A percentile compares a stretch with the other conserved stretches of the same genome.
Conservation (phyloP, 2,113 vertebrate species). For the Vimba vimba region DNA sequence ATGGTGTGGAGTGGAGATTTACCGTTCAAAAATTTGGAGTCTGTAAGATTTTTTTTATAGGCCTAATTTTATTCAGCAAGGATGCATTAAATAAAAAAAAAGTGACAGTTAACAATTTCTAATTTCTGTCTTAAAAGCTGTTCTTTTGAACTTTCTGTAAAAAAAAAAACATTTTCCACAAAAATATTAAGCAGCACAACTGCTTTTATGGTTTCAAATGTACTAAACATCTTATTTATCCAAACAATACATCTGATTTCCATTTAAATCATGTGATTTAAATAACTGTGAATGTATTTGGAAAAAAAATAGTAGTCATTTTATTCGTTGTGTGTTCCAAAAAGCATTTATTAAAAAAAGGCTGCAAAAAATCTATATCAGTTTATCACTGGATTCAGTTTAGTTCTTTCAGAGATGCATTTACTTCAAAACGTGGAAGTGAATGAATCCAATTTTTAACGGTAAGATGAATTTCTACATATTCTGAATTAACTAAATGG, state of each 20-base stretch:
- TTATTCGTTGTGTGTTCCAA: not conserved
- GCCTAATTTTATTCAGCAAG: not conserved
- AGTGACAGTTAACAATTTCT: not conserved
- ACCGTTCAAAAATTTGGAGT: not conserved
- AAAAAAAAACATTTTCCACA: too few species aligned
- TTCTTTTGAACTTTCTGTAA: not conserved
- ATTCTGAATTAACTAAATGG: not conserved
- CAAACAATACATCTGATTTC: not conserved
- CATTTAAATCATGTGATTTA: not conserved
- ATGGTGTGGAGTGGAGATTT: not conserved
- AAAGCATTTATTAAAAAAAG: not conserved
- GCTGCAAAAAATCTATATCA: too few species aligned
- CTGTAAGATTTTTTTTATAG: not conserved
- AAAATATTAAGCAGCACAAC: too few species aligned
- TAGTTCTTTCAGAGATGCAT: not conserved
- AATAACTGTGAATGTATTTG: not conserved
- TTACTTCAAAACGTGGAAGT: not conserved
- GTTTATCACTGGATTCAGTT: not conserved
- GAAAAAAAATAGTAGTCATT: not conserved
- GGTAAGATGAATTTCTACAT: not conserved
- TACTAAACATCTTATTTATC: not conserved
- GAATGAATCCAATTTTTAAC: not conserved
- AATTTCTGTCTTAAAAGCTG: not conserved
- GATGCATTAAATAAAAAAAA: not conserved
- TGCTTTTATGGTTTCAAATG: not conserved